Conservation (phyloP, 2,113 vertebrate species). For the Cryptomyrus ogoouensis region DNA sequence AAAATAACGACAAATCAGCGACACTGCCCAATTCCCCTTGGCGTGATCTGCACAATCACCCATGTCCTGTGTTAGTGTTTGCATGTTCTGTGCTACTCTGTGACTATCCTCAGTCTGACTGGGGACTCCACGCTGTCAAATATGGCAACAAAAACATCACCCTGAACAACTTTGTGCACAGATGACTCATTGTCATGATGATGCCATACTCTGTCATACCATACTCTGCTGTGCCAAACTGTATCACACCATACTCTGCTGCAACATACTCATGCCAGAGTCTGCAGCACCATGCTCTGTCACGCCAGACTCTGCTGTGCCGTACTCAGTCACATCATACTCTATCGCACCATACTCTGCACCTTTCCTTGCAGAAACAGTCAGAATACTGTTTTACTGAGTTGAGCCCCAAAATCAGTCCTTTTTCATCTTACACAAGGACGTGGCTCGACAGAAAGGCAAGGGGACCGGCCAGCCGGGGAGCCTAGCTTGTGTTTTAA, state of each 20-base stretch:
- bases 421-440: not conserved
- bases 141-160: not conserved
- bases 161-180: not conserved
- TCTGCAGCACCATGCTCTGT: not conserved
- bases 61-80: not conserved
- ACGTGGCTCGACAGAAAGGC: not conserved
- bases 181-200: constrained; percentile 9
- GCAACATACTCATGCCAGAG: not conserved
- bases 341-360: not conserved
- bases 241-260: not conserved
- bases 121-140: not conserved
- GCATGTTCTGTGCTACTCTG: not conserved
- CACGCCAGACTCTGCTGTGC: not conserved
- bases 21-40: not conserved
- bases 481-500: not conserved
- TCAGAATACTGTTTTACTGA: not conserved
- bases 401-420: not conserved
- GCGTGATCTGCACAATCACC: not conserved
- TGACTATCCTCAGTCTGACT: not conserved
- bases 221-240: not conserved
- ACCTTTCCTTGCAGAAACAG: not conserved
- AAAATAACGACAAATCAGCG: not conserved
- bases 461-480: not conserved
- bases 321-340: not conserved
- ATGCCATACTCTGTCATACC: not conserved